phyloP scores from a whole-genome alignment of 2,888 invertebrate genomes.

The Selenia dentaria region DNA sequence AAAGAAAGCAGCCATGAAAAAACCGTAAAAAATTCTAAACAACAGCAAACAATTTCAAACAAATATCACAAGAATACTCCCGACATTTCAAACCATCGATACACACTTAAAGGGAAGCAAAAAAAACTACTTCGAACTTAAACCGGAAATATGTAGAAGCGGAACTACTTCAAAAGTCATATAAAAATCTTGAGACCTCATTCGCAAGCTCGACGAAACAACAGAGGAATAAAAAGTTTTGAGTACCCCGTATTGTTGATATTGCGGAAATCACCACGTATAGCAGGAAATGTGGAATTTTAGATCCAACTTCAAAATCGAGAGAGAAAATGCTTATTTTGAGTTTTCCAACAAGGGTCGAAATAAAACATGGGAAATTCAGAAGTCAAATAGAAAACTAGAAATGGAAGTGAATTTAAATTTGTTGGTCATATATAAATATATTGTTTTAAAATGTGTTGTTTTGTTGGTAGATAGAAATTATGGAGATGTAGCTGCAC shows the following conservation, averaged over 20 bases:
- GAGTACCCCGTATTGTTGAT: constrained; percentile 18
- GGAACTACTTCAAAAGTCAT: constrained; percentile 52
- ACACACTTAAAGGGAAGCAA: constrained; percentile 6
- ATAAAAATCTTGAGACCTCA: constrained; percentile 46
- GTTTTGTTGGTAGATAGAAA: too few relatives aligned
- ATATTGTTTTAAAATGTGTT: too few relatives aligned
- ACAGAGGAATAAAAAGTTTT: constrained; percentile 35
- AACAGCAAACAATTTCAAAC: constrained; percentile 5
- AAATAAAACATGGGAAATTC: constrained; percentile 2
- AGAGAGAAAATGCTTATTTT: constrained; percentile 6
- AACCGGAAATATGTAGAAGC: constrained; percentile 24
- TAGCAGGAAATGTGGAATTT: constrained; percentile 24
- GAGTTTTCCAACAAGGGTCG: not conserved
- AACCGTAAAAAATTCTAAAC: not conserved
- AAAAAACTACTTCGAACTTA: constrained; percentile 15
- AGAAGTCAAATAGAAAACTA: not conserved
- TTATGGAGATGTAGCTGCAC: too few relatives aligned
- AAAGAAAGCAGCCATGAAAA: not conserved
- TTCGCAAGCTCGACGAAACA: constrained; percentile 25
- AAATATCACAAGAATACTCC: constrained; percentile 4
- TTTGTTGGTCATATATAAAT: too few relatives aligned
- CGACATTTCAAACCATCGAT: constrained; percentile 2
- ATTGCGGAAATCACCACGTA: constrained; percentile 14
- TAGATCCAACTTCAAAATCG: constrained; percentile 14
- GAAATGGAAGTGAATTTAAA: not conserved